These are phyloP conservation scores for Conomelus anceps DNA, from an alignment of 2,888 invertebrate species.

Conservation along the genomic window DNA sequence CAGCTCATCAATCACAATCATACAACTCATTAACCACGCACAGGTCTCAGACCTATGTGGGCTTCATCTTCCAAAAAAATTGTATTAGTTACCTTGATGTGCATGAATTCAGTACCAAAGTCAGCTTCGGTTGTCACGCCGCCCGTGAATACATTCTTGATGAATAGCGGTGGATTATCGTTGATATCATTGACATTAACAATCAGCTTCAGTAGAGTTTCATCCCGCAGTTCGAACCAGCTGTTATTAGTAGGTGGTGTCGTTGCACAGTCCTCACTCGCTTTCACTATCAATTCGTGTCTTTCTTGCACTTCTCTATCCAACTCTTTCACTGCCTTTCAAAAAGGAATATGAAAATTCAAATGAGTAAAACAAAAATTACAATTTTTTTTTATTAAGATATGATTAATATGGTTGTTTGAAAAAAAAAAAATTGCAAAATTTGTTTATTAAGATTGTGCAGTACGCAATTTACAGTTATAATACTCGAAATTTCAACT, in stretches of 20 bases:
- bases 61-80: not conserved
- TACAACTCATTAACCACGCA: no score
- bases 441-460: no score
- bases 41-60: no score
- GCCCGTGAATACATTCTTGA: slow-evolving; percentile 77
- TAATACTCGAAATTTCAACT: no score
- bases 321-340: slow-evolving; percentile 52
- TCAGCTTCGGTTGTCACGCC: slow-evolving; percentile 90
- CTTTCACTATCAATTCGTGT: slow-evolving; percentile 67
- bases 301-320: slow-evolving; percentile 66
- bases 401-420: no score
- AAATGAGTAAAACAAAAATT: no score
- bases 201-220: slow-evolving; percentile 62
- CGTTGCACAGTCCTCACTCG: slow-evolving; percentile 72
- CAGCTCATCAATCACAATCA: no score
- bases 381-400: no score
- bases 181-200: slow-evolving; percentile 77
- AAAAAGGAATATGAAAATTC: slow-evolving; percentile 9
- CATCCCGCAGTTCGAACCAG: slow-evolving; percentile 45
- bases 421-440: no score
- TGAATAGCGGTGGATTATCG: slow-evolving; percentile 82
- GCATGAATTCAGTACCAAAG: slow-evolving; percentile 83
- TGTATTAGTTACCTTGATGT: slow-evolving; percentile 58
- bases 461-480: no score
- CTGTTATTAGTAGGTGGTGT: slow-evolving; percentile 50